Evolutionary conservation across 2,113 vertebrate genomes (phyloP).

Genomic region (Catharus minimus): DNA sequence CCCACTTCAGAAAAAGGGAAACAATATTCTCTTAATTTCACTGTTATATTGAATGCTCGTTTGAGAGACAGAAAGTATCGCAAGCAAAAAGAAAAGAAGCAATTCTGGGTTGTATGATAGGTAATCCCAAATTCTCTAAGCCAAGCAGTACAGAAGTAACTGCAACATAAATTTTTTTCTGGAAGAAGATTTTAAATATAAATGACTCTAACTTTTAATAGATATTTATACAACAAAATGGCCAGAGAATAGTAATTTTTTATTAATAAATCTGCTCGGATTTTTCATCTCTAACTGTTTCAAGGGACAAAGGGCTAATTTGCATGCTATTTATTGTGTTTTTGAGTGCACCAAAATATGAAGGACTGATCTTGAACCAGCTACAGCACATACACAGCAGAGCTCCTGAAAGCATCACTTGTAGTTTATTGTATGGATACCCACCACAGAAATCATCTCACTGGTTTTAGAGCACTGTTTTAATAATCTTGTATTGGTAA

Average conservation of each 20-base stretch:
- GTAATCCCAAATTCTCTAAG: neutral
- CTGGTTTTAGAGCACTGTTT: neutral
- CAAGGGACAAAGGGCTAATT: conserved; percentile 62
- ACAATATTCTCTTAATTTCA: neutral
- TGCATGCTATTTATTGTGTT: conserved; percentile 53
- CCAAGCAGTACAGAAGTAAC: neutral
- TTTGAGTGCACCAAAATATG: conserved; percentile 46
- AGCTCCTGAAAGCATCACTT: neutral
- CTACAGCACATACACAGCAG: neutral
- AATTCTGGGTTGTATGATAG: neutral
- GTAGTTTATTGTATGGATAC: neutral
- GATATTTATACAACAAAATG: neutral
- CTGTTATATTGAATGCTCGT: neutral
- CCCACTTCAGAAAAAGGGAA: neutral
- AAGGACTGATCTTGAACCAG: conserved; percentile 60
- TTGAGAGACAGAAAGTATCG: neutral
- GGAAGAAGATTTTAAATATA: neutral
- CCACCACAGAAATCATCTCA: neutral
- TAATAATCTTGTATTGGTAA: neutral
- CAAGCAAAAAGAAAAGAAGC: neutral
- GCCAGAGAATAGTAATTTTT: neutral
- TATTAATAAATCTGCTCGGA: neutral
- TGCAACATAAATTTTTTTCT: neutral
- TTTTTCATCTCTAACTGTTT: conserved; percentile 61
- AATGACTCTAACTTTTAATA: neutral